A percentile compares a stretch with the other conserved stretches of the same genome.
Evolutionary conservation across 2,888 invertebrate species (phyloP).

Genomic region (Dermolepida albohirtum): DNA sequence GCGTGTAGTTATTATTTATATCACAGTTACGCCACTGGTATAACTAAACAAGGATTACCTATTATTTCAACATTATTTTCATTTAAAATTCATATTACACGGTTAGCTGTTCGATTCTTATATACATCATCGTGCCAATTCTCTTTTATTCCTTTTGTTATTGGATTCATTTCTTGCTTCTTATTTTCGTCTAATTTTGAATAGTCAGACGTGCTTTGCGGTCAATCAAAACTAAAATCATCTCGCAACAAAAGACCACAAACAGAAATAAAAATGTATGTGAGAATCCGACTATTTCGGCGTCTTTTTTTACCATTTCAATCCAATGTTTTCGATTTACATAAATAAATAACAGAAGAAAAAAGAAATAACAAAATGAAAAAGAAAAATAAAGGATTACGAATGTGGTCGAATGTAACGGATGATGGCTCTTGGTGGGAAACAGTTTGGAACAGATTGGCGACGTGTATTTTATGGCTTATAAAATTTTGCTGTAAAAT

Average conservation of each 20-base stretch:
- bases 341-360: neutral
- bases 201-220: too few species aligned
- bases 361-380: constrained; percentile 2
- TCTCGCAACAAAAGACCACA: too few species aligned
- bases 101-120: constrained; percentile 1
- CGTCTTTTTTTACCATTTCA: too few species aligned
- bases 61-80: neutral
- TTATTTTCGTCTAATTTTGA: too few species aligned
- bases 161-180: too few species aligned
- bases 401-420: constrained; percentile 16
- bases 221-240: too few species aligned
- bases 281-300: too few species aligned
- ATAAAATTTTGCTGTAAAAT: constrained; percentile 21
- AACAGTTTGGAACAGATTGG: constrained; percentile 20
- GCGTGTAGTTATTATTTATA: too few species aligned
- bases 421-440: constrained; percentile 4
- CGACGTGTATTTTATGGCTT: constrained; percentile 10
- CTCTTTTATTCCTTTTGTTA: neutral
- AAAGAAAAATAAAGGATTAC: neutral
- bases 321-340: neutral
- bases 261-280: too few species aligned
- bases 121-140: neutral
- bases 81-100: constrained; percentile 9
- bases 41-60: neutral
- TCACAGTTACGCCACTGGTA: neutral